Evolutionary conservation across 2,888 invertebrate species (phyloP), one percentile per base, ranked within the genome.

Genomic region (Erpobdella octoculata): DNA sequence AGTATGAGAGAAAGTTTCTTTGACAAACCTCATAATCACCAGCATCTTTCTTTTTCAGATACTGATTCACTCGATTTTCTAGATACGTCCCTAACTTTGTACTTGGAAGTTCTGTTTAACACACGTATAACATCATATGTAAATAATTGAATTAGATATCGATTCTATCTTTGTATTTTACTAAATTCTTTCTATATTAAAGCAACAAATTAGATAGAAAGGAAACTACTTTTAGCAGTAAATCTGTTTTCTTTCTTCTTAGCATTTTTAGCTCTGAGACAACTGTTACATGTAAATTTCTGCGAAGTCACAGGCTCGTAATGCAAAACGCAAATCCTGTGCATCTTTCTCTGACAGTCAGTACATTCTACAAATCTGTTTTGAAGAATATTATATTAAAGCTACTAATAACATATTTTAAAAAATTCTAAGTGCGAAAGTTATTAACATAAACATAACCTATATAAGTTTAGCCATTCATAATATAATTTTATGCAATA

Each of bases 181-280:
- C n/a, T n/a, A n/a, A n/a, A n/a, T n/a, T n/a, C n/a, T n/a, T n/a
- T n/a, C n/a, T n/a, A n/a, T n/a, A n/a, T n/a, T n/a, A n/a, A n/a
- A n/a, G n/a, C n/a, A n/a, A n/a, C n/a, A n/a, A n/a, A n/a, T n/a
- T n/a, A n/a, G n/a, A n/a, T n/a, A n/a, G n/a, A n/a, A n/a, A n/a
- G 6, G 8, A 33, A 80, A 83, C 80, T 80, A 85, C 85, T 88
- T 86, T 94, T 97, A 37, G 97, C 94, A 80, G 91, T 92, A 83
- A 92, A 98, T 83, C 93, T 94, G 85, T 98, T 98, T 72, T 97
- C 97, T 87, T 94, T 94, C 81, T 93, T 88, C 84, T 93, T 93
- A 74, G 5, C 88, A 76, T 89, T 90, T 83, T 93, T 94, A 31
- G 21, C 37, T 25, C 25, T 92, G 75, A 93, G 87, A 85, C 98